phyloP scores from a whole-genome alignment of 2,113 vertebrate genomes.

The Eulemur macaco region DNA sequence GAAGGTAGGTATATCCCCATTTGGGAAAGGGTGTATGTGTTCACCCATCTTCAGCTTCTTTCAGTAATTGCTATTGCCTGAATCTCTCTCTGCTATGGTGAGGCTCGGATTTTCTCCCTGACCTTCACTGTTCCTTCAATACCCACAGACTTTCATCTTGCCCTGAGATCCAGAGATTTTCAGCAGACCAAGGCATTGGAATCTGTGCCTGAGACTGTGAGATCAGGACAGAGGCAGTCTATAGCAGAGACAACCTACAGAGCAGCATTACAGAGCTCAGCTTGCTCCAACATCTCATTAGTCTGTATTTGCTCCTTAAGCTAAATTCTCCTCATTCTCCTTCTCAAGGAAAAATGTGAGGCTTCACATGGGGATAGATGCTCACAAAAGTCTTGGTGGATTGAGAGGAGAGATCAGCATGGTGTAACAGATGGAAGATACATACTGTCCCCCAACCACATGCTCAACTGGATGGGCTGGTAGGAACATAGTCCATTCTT shows the following conservation, averaged over 20 bases:
- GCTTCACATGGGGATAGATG: background rate
- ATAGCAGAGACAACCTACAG: background rate
- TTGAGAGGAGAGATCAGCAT: background rate
- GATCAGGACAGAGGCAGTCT: background rate
- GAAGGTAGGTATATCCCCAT: background rate
- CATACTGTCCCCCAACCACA: background rate
- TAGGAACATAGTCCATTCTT: background rate
- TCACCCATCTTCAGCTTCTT: background rate
- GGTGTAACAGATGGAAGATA: background rate
- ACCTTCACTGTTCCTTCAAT: background rate
- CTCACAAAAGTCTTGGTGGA: background rate
- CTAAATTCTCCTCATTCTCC: background rate
- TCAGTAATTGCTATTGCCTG: background rate
- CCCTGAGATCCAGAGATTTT: background rate
- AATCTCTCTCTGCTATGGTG: background rate
- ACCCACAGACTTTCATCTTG: background rate
- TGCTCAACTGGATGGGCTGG: background rate
- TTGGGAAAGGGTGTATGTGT: background rate
- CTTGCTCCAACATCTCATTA: background rate
- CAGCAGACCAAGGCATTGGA: background rate
- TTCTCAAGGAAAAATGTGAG: background rate
- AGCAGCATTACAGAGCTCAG: background rate
- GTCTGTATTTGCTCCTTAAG: background rate
- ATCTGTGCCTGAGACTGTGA: background rate
- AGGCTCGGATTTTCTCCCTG: background rate